phyloP scores from a whole-genome alignment of 2,113 vertebrate genomes.

The Galemys pyrenaicus region DNA sequence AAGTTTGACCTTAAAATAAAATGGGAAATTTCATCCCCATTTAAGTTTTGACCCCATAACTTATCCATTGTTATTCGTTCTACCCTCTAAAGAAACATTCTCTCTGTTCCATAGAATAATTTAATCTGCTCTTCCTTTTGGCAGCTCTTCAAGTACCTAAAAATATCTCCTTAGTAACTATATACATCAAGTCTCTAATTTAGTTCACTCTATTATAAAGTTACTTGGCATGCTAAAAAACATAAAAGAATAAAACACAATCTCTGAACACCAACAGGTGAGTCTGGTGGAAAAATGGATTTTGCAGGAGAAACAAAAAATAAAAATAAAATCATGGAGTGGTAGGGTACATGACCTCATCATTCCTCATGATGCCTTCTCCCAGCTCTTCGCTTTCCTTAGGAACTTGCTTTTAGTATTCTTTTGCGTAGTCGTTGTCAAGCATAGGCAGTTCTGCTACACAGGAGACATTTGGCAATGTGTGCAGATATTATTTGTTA shows the following conservation, averaged over 20 bases:
- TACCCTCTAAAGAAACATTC: background rate
- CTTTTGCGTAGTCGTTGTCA: background rate
- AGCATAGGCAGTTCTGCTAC: background rate
- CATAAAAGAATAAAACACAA: background rate
- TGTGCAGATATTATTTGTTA: background rate
- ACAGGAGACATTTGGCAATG: background rate
- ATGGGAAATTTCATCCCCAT: no score
- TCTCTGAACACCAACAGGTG: background rate
- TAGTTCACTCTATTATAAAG: background rate
- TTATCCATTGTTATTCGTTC: background rate
- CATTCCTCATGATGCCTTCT: background rate
- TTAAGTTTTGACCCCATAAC: background rate
- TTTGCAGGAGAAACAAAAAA: background rate
- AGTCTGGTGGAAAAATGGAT: background rate
- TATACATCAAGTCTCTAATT: background rate
- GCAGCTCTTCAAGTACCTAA: background rate
- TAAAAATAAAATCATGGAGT: background rate
- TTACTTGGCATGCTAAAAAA: background rate
- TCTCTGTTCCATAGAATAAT: background rate
- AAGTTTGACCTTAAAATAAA: constrained; percentile 17
- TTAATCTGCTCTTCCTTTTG: background rate
- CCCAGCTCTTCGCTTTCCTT: background rate
- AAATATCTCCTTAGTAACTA: background rate
- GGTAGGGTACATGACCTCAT: background rate
- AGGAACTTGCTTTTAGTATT: background rate